phyloP scores from a whole-genome alignment of 2,113 vertebrate genomes.

The Podocnemis expansa region DNA sequence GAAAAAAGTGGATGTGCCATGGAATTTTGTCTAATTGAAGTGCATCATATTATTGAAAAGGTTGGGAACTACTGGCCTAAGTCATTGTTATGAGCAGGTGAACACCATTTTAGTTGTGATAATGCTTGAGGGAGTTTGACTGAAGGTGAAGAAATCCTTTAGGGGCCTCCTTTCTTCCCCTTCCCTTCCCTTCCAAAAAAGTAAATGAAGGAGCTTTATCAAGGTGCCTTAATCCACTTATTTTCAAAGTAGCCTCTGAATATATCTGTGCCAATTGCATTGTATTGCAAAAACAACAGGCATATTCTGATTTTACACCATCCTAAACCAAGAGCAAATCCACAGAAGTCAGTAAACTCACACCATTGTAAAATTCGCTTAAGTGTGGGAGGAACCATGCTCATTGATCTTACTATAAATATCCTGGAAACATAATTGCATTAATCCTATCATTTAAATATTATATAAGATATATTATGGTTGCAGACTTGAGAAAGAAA shows the following conservation, averaged over 20 bases:
- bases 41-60: too few relatives aligned
- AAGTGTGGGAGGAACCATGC: neutral
- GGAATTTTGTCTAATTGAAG: too few relatives aligned
- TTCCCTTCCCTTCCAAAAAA: neutral
- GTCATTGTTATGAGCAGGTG: neutral
- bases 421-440: neutral
- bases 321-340: neutral
- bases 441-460: neutral
- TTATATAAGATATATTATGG: constrained; percentile 25
- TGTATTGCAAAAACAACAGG: neutral
- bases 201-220: neutral
- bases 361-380: neutral
- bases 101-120: neutral
- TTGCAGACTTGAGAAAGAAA: constrained; percentile 90
- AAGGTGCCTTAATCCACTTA: neutral
- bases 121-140: neutral
- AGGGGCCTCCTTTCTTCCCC: neutral
- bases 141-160: neutral
- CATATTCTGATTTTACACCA: neutral
- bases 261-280: neutral
- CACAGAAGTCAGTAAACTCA: neutral
- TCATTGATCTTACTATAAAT: neutral
- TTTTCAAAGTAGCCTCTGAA: neutral
- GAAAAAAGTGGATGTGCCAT: too few relatives aligned
- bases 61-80: neutral